Percentiles rank a stretch among this genome's conserved stretches.
Evolutionary conservation across 2,888 invertebrate species (phyloP).

Genomic region (Cephus spinipes): DNA sequence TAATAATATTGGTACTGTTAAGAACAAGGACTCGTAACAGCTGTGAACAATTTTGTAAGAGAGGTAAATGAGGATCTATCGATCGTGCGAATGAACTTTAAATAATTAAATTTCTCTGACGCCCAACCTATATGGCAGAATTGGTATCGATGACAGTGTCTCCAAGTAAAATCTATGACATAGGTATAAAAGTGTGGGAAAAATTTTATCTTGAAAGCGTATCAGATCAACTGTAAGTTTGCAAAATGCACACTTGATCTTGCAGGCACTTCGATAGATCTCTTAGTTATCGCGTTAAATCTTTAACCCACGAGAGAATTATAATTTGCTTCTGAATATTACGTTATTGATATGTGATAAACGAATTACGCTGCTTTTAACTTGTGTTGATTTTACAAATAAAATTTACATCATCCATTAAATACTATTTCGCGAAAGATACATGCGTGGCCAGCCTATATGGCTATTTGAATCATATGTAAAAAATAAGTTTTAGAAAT

Average conservation of each 20-base stretch:
- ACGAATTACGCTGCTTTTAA: slow-evolving; percentile 1
- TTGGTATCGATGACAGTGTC: not conserved
- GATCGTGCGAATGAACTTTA: not conserved
- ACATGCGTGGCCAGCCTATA: not conserved
- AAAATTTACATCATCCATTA: not conserved
- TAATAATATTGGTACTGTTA: not conserved
- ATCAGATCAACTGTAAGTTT: not conserved
- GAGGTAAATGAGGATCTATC: not conserved
- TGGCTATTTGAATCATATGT: slow-evolving; percentile 1
- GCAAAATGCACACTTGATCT: not conserved
- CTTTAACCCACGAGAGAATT: not conserved
- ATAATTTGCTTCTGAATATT: not conserved
- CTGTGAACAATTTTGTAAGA: slow-evolving; percentile 1
- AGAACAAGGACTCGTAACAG: not conserved
- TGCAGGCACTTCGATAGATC: not conserved
- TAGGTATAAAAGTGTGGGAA: not conserved
- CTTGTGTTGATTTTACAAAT: not conserved
- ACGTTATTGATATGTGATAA: not conserved
- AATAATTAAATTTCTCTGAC: not conserved
- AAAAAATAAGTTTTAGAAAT: not conserved
- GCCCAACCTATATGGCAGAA: not conserved
- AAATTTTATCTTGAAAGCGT: not conserved
- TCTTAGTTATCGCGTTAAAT: not conserved
- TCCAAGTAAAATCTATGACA: not conserved
- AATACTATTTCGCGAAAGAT: not conserved